phyloP scores from a whole-genome alignment of 1,140 invertebrate genomes.

The Stegodyphus dumicola region DNA sequence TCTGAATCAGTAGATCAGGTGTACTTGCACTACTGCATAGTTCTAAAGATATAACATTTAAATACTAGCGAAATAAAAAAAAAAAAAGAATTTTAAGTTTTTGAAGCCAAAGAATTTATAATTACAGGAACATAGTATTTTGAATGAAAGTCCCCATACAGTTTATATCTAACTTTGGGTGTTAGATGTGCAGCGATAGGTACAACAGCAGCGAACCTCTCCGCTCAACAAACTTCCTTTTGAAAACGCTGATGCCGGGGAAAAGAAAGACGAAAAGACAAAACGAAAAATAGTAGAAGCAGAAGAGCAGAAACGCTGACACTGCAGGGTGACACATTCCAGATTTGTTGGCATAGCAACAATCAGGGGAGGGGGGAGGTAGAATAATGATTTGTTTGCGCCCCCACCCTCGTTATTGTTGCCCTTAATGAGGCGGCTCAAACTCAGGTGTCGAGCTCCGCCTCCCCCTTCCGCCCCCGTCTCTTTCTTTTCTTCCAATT shows the following conservation, averaged over 20 bases:
- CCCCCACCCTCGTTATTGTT: constrained; percentile 54
- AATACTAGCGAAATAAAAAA: too few relatives aligned
- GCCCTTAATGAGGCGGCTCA: constrained; percentile 56
- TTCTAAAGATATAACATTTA: too few relatives aligned
- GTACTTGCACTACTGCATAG: too few relatives aligned
- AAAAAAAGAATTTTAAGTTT: too few relatives aligned
- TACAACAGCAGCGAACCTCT: constrained; percentile 2
- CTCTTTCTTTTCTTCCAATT: background rate
- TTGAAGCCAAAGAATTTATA: too few relatives aligned
- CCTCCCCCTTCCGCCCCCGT: background rate
- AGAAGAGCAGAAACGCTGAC: constrained; percentile 39
- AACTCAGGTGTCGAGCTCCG: constrained; percentile 49
- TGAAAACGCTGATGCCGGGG: constrained; percentile 28
- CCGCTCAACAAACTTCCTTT: background rate
- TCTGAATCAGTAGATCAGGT: too few relatives aligned
- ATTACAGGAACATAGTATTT: too few relatives aligned
- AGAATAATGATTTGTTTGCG: constrained; percentile 59
- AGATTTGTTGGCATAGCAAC: constrained; percentile 60
- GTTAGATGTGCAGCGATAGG: too few relatives aligned
- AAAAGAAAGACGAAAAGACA: constrained; percentile 5
- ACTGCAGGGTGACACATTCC: constrained; percentile 49
- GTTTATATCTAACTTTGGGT: too few relatives aligned
- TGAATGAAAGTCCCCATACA: too few relatives aligned
- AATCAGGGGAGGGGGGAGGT: constrained; percentile 36
- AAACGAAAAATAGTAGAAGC: constrained; percentile 6